Conservation (phyloP, 2,888 invertebrate genomes). For the Drosophila borborema region DNA sequence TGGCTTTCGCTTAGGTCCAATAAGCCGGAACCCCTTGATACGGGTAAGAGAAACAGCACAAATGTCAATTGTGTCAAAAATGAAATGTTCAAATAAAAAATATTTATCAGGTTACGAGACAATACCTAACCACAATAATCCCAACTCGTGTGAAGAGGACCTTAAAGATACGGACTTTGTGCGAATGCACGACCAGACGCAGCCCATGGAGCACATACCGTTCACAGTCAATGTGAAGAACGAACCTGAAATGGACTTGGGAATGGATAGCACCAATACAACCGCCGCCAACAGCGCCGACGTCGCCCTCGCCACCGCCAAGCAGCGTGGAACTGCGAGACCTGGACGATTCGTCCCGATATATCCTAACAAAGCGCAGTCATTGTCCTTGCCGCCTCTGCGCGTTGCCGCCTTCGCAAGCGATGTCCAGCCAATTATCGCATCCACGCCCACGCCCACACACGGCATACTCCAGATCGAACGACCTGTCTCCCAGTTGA, state of each 20-base stretch:
- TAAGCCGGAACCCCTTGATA: slow-evolving; percentile 83
- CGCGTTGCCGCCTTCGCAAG: slow-evolving; percentile 82
- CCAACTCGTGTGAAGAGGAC: slow-evolving; percentile 56
- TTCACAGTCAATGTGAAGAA: slow-evolving; percentile 62
- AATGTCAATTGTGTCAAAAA: background rate
- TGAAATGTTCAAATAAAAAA: background rate
- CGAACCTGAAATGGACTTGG: slow-evolving; percentile 67
- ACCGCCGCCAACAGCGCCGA: slow-evolving; percentile 72
- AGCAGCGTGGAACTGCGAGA: slow-evolving; percentile 17
- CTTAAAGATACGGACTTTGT: slow-evolving; percentile 48
- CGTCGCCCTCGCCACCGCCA: slow-evolving; percentile 58
- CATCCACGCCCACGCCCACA: slow-evolving; percentile 23
- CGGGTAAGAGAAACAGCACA: slow-evolving; percentile 63
- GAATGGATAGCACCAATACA: slow-evolving; percentile 65
- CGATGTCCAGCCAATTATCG: slow-evolving; percentile 13
- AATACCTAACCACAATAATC: slow-evolving; percentile 26
- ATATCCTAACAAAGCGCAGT: slow-evolving; percentile 14
- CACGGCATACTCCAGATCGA: slow-evolving; percentile 60
- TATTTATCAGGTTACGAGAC: slow-evolving; percentile 72
- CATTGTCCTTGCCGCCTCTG: slow-evolving; percentile 52
- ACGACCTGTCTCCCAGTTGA: slow-evolving; percentile 58
- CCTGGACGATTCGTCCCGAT: background rate
- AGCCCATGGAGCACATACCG: slow-evolving; percentile 56
- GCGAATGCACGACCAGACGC: slow-evolving; percentile 11
- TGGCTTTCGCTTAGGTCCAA: slow-evolving; percentile 82